Conservation (phyloP, 2,113 vertebrate genomes). For the Dipodomys merriami region DNA sequence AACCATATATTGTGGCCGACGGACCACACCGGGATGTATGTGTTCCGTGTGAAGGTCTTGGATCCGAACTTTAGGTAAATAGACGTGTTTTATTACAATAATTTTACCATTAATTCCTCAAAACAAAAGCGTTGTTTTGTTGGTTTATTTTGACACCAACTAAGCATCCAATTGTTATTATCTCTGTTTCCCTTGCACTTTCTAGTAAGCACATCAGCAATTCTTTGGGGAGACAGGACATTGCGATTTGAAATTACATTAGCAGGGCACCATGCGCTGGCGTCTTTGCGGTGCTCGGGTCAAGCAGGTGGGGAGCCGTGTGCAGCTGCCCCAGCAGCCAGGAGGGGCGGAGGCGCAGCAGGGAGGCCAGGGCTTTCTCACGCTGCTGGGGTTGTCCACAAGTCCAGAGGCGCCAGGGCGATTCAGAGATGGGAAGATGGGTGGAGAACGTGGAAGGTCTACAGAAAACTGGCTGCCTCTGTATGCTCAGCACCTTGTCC, state of each 20-base stretch:
- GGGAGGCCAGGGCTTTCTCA: too few relatives aligned
- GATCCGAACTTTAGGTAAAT: slow-evolving; percentile 82
- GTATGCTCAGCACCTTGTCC: too few relatives aligned
- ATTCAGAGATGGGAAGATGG: too few relatives aligned
- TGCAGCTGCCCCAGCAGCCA: too few relatives aligned
- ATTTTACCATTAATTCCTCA: neutral
- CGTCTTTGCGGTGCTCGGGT: too few relatives aligned
- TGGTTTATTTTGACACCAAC: neutral
- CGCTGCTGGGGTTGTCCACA: too few relatives aligned
- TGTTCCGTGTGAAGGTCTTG: slow-evolving; percentile 79
- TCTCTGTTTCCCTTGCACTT: slow-evolving; percentile 25
- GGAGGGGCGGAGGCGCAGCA: too few relatives aligned
- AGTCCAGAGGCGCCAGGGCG: too few relatives aligned
- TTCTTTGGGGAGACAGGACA: neutral
- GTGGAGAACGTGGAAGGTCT: too few relatives aligned
- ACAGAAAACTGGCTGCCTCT: too few relatives aligned
- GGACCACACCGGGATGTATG: slow-evolving; percentile 66
- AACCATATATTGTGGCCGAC: slow-evolving; percentile 76
- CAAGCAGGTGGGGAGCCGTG: too few relatives aligned
- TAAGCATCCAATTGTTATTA: neutral
- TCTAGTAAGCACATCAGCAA: slow-evolving; percentile 11
- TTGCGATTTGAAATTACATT: neutral
- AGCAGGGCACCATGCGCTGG: too few relatives aligned
- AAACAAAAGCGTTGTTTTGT: slow-evolving; percentile 1
- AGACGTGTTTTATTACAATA: neutral